Evolutionary conservation across 2,888 invertebrate genomes (phyloP).

Genomic region (Pammene aurita): DNA sequence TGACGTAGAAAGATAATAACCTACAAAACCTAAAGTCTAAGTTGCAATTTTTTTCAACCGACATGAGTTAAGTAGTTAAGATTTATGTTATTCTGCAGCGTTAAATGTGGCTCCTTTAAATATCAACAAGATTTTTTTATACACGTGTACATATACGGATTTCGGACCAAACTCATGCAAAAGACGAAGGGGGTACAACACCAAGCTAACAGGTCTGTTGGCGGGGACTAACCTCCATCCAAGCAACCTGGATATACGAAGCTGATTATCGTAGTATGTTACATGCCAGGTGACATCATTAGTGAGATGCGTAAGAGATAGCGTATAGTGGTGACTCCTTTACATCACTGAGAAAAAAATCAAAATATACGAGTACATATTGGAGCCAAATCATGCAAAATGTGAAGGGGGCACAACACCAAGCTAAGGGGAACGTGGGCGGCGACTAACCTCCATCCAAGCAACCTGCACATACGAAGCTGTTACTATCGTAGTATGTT

Average conservation of each 20-base stretch:
- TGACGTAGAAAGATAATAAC: too few species aligned
- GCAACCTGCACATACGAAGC: conserved; percentile 82
- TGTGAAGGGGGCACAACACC: conserved; percentile 53
- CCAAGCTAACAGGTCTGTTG: conserved; percentile 56
- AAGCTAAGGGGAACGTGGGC: conserved; percentile 57
- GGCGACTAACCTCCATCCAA: conserved; percentile 85
- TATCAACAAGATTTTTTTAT: too few species aligned
- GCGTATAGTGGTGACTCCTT: background rate
- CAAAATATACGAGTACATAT: background rate
- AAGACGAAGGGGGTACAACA: conserved; percentile 53
- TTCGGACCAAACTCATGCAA: conserved; percentile 36
- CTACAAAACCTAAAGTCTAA: too few species aligned
- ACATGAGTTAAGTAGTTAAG: too few species aligned
- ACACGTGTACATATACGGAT: too few species aligned
- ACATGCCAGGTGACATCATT: conserved; percentile 25
- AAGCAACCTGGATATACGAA: conserved; percentile 83
- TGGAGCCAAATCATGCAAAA: conserved; percentile 40
- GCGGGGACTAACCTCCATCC: conserved; percentile 84
- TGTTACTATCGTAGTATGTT: conserved; percentile 48
- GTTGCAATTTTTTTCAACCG: too few species aligned
- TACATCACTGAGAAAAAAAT: background rate
- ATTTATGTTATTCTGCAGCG: too few species aligned
- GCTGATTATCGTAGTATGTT: conserved; percentile 46
- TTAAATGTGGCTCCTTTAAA: too few species aligned
- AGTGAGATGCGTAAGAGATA: background rate